Evolutionary conservation across 2,888 invertebrate species (phyloP).

Genomic region (Asteroscopus sphinx): DNA sequence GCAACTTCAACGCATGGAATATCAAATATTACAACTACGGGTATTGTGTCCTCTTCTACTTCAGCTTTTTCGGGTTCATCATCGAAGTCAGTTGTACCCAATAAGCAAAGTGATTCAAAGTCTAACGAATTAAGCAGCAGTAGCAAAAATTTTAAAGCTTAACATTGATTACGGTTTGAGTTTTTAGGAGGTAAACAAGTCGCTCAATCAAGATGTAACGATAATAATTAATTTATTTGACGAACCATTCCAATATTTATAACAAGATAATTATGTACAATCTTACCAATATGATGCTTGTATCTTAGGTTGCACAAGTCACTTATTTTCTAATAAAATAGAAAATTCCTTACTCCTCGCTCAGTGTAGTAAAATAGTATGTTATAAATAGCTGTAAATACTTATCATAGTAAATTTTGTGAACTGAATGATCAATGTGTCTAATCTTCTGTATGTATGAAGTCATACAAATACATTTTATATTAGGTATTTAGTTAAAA

Average conservation of each 20-base stretch:
- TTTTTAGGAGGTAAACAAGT: slow-evolving; percentile 62
- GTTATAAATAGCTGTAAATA: slow-evolving; percentile 54
- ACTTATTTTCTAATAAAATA: slow-evolving; percentile 35
- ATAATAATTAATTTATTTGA: slow-evolving; percentile 52
- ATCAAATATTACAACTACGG: slow-evolving; percentile 24
- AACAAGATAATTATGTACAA: slow-evolving; percentile 39
- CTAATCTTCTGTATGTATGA: slow-evolving; percentile 36
- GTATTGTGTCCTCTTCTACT: slow-evolving; percentile 8
- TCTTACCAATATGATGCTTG: slow-evolving; percentile 41
- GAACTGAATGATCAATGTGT: slow-evolving; percentile 47
- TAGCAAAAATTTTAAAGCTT: slow-evolving; percentile 65
- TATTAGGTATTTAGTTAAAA: slow-evolving; percentile 42
- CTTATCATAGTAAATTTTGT: slow-evolving; percentile 36
- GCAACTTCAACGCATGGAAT: slow-evolving; percentile 21
- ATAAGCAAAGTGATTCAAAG: slow-evolving; percentile 59
- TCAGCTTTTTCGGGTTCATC: slow-evolving; percentile 17
- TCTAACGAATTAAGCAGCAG: slow-evolving; percentile 60
- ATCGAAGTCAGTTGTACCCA: slow-evolving; percentile 37
- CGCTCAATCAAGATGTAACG: slow-evolving; percentile 73
- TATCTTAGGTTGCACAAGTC: slow-evolving; percentile 43
- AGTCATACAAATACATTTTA: slow-evolving; percentile 38
- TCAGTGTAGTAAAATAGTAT: slow-evolving; percentile 44
- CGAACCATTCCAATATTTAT: slow-evolving; percentile 24
- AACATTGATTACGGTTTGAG: slow-evolving; percentile 56
- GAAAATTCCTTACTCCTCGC: slow-evolving; percentile 39